These are phyloP conservation scores for Ariopsis seemanni DNA, from an alignment of 2,113 vertebrate genomes.

Conservation along the genomic window DNA sequence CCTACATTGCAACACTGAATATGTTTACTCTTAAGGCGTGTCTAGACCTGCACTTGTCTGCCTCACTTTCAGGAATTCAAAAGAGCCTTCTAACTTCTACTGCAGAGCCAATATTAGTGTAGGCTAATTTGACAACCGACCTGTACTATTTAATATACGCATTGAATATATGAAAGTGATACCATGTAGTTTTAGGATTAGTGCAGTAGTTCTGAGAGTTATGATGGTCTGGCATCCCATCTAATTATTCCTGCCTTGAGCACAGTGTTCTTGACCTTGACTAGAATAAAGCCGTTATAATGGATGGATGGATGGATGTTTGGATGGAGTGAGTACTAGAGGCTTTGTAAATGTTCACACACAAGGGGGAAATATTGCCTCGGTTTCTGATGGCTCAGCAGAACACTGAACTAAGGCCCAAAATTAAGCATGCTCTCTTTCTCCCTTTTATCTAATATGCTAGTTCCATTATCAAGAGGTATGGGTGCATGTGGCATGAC, in stretches of 20 bases:
- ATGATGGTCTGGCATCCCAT: background rate
- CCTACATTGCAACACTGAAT: slow-evolving; percentile 11
- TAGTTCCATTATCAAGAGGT: slow-evolving; percentile 33
- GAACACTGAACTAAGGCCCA: background rate
- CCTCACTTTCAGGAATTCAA: slow-evolving; percentile 42
- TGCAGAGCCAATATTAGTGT: background rate
- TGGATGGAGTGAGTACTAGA: background rate
- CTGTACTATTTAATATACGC: background rate
- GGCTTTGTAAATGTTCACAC: background rate
- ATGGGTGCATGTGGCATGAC: slow-evolving; percentile 29
- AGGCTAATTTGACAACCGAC: background rate
- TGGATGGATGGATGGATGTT: background rate
- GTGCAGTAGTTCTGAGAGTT: background rate
- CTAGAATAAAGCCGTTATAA: background rate
- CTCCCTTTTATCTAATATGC: slow-evolving; percentile 24
- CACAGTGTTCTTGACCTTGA: background rate
- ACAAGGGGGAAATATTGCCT: slow-evolving; percentile 36
- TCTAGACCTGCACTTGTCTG: slow-evolving; percentile 37
- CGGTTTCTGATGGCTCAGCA: background rate
- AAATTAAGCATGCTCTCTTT: too few relatives aligned
- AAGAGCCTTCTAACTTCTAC: slow-evolving; percentile 1
- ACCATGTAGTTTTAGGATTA: background rate
- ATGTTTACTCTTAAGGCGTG: slow-evolving; percentile 33
- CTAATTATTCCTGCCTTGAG: background rate
- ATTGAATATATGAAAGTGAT: background rate